These are phyloP conservation scores for Apamea anceps DNA, from an alignment of 2,888 invertebrate species.

Conservation along the genomic window DNA sequence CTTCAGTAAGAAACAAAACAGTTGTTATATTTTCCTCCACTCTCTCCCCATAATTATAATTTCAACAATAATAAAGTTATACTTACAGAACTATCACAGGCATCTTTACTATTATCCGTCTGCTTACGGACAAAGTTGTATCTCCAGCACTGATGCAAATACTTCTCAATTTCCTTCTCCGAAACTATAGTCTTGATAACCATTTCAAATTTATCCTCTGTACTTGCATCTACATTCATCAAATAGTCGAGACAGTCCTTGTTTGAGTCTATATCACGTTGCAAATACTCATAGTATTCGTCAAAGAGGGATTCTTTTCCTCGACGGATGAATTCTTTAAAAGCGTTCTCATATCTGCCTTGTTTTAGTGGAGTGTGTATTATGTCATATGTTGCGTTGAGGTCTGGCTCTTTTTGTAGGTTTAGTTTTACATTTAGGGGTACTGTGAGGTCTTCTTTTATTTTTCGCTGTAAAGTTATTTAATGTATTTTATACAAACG, in stretches of 20 bases:
- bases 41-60: background rate
- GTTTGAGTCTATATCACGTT: conserved; percentile 69
- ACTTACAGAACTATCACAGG: conserved; percentile 75
- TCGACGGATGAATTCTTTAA: conserved; percentile 83
- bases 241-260: conserved; percentile 78
- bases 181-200: conserved; percentile 78
- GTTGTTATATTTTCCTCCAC: background rate
- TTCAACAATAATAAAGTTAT: background rate
- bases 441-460: conserved; percentile 80
- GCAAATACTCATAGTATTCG: conserved; percentile 73
- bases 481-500: background rate
- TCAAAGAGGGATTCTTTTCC: conserved; percentile 85
- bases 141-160: conserved; percentile 85
- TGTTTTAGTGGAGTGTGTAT: conserved; percentile 80
- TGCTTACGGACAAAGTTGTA: conserved; percentile 81
- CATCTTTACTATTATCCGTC: conserved; percentile 69
- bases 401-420: conserved; percentile 77
- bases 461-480: conserved; percentile 77
- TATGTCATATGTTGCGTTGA: conserved; percentile 81
- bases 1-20: background rate
- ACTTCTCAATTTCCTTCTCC: conserved; percentile 84
- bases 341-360: conserved; percentile 81
- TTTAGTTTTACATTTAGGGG: conserved; percentile 79
- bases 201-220: conserved; percentile 84
- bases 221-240: conserved; percentile 81